These are phyloP conservation scores for Bellardia bayeri DNA, from an alignment of 2,888 invertebrate species.

Conservation along the genomic window DNA sequence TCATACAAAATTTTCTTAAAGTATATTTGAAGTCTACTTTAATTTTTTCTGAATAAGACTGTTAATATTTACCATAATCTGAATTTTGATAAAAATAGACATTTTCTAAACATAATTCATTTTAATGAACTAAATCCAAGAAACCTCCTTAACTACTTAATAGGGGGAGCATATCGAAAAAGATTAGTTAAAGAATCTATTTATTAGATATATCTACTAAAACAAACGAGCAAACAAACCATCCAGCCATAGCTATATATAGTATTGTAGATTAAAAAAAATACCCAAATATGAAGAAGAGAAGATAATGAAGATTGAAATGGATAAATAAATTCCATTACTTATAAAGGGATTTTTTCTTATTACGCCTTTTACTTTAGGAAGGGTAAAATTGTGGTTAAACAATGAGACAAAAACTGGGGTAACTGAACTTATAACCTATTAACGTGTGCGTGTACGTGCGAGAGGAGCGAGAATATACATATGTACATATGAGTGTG, in stretches of 20 bases:
- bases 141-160: background rate
- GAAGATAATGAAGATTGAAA: background rate
- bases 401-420: background rate
- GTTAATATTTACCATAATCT: conserved; percentile 31
- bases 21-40: no score
- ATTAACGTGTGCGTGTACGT: background rate
- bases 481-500: no score
- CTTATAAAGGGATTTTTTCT: conserved; percentile 5
- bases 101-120: background rate
- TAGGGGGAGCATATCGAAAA: background rate
- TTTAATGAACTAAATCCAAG: background rate
- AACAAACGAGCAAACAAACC: background rate
- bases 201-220: background rate
- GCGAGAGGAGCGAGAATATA: background rate
- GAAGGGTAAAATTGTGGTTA: background rate
- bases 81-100: conserved; percentile 8
- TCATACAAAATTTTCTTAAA: no score
- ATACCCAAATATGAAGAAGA: background rate
- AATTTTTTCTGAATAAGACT: no score
- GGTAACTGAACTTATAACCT: conserved; percentile 25
- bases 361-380: background rate
- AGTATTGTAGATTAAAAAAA: background rate
- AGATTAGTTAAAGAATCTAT: conserved; percentile 37
- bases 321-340: conserved; percentile 34
- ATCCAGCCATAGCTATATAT: conserved; percentile 4